These are phyloP conservation scores for Baryphthengus martii DNA, from an alignment of 2,113 vertebrate genomes.

Conservation along the genomic window DNA sequence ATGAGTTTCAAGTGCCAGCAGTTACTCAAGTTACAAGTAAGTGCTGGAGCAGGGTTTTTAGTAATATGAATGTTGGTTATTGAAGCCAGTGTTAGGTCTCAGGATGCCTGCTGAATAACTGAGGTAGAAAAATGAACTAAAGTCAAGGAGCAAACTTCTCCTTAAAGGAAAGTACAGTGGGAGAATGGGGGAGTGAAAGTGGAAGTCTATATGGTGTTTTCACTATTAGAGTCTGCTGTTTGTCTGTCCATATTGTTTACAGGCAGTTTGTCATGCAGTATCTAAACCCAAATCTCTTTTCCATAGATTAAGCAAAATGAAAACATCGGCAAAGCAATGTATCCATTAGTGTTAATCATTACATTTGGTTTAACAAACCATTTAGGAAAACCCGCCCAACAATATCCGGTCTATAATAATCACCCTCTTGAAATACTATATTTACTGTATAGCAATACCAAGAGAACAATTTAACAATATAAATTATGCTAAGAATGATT, in stretches of 20 bases:
- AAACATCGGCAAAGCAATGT: background rate
- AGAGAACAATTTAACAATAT: background rate
- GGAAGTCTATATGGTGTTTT: too few species aligned
- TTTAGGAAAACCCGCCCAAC: background rate
- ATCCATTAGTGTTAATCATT: background rate
- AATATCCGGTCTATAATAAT: background rate
- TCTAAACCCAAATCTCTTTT: background rate
- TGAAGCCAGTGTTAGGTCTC: background rate
- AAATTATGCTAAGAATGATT: background rate
- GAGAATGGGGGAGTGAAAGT: background rate
- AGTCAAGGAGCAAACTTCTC: background rate
- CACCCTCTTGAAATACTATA: background rate
- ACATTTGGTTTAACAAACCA: background rate
- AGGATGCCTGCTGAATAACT: background rate
- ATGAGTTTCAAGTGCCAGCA: constrained; percentile 16
- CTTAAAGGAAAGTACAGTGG: background rate
- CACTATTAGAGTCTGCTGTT: background rate
- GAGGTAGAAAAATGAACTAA: background rate
- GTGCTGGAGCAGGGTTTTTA: background rate
- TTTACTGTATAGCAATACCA: background rate
- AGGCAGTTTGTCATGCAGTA: background rate
- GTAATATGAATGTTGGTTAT: background rate
- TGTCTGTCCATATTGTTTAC: background rate
- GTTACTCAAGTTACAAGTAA: constrained; percentile 12
- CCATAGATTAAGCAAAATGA: background rate